These are phyloP conservation scores for Miichthys miiuy DNA, from an alignment of 2,797 vertebrate genomes.

Conservation along the genomic window DNA sequence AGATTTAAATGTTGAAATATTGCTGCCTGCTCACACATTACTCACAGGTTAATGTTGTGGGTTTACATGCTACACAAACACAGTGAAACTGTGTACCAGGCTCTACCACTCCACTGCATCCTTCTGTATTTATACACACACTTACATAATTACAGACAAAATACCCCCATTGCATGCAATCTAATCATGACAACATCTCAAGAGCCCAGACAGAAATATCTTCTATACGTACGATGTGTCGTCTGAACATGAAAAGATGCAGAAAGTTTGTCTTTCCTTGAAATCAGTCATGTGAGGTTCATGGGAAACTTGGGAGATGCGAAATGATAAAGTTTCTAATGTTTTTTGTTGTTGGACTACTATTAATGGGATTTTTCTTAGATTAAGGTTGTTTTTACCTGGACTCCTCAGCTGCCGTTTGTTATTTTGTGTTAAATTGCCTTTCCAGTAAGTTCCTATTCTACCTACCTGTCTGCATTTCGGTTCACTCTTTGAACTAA, in stretches of 20 bases:
- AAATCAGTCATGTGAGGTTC: conserved; percentile 26
- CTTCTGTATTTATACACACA: conserved; percentile 16
- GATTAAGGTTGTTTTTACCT: no score
- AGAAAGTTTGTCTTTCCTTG: background rate
- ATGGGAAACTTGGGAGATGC: no score
- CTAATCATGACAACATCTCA: conserved; percentile 31
- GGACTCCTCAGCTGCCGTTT: no score
- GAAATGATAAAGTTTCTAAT: no score
- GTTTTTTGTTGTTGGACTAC: no score
- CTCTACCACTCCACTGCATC: conserved; percentile 2
- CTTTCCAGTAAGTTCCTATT: no score
- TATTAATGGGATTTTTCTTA: no score
- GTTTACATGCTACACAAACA: conserved; percentile 23
- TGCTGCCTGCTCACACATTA: conserved; percentile 1
- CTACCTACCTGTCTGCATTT: no score
- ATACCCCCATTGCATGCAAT: conserved; percentile 33
- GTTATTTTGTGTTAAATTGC: no score
- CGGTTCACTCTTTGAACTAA: no score
- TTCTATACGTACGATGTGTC: conserved; percentile 29
- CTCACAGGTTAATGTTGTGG: conserved; percentile 5
- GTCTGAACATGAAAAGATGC: conserved; percentile 34
- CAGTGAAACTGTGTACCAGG: conserved; percentile 19
- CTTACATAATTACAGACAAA: conserved; percentile 11
- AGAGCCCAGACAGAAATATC: conserved; percentile 25
- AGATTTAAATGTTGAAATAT: background rate